Conservation (phyloP, 2,888 invertebrate genomes). For the Theodoxus fluviatilis region DNA sequence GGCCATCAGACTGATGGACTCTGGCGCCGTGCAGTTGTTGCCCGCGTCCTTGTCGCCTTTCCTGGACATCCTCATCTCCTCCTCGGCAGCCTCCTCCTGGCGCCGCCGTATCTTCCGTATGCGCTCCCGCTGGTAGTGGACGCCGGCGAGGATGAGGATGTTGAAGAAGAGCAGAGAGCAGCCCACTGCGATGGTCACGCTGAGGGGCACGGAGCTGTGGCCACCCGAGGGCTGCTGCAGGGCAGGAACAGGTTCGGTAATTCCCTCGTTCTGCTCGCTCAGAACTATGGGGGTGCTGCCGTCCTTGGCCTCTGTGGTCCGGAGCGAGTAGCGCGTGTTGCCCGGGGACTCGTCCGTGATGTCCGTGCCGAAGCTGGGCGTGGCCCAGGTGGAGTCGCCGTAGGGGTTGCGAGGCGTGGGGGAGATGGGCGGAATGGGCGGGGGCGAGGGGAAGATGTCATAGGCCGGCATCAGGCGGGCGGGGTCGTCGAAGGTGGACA, state of each 20-base stretch:
- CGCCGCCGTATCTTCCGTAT: constrained; percentile 47
- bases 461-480: constrained; percentile 72
- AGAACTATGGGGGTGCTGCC: background rate
- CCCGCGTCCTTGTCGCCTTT: constrained; percentile 34
- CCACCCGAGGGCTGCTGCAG: constrained; percentile 11
- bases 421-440: constrained; percentile 54
- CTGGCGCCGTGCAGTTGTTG: constrained; percentile 26
- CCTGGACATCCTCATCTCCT: constrained; percentile 32
- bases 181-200: constrained; percentile 81
- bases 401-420: constrained; percentile 30
- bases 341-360: constrained; percentile 10
- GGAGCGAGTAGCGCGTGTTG: background rate
- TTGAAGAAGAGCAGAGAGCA: constrained; percentile 90
- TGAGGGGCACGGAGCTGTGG: constrained; percentile 52
- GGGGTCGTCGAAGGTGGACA: constrained; percentile 83
- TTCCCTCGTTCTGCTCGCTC: constrained; percentile 14
- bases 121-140: constrained; percentile 80
- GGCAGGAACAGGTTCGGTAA: constrained; percentile 26
- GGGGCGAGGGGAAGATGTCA: constrained; percentile 43
- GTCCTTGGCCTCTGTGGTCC: background rate
- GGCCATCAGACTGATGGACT: constrained; percentile 34
- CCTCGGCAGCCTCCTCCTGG: constrained; percentile 30
- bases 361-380: constrained; percentile 2
- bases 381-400: constrained; percentile 24
- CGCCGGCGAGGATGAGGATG: constrained; percentile 90